These are phyloP conservation scores for Aphaenogaster ashmeadi DNA, from an alignment of 1,140 invertebrate genomes.

Conservation along the genomic window DNA sequence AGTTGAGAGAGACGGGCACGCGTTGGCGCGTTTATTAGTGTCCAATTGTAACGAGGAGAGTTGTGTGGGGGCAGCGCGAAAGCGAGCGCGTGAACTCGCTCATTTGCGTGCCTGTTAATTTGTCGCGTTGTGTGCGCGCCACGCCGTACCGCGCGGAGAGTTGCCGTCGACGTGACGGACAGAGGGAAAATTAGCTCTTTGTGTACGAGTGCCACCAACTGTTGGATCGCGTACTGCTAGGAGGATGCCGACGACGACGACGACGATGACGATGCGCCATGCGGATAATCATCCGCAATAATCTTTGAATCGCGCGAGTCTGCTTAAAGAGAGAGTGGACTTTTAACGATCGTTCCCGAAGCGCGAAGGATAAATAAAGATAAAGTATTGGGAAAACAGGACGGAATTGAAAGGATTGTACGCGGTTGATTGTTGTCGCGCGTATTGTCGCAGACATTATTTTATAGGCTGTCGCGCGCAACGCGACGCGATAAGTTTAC, in stretches of 20 bases:
- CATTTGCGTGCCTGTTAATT: constrained; percentile 87
- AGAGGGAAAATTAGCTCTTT: constrained; percentile 84
- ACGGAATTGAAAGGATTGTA: background rate
- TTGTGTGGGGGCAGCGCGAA: constrained; percentile 75
- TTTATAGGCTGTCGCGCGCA: constrained; percentile 40
- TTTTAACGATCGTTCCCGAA: background rate
- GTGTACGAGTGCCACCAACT: constrained; percentile 70
- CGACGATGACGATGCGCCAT: background rate
- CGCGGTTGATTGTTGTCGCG: background rate
- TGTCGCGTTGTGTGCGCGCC: constrained; percentile 83
- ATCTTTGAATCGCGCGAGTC: background rate
- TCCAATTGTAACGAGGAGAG: constrained; percentile 84
- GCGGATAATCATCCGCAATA: constrained; percentile 1
- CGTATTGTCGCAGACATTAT: constrained; percentile 17
- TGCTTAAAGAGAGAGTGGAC: background rate
- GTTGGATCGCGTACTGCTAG: constrained; percentile 41
- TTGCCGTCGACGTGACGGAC: constrained; percentile 70
- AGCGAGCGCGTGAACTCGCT: constrained; percentile 84
- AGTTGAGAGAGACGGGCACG: constrained; percentile 21
- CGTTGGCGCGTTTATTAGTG: constrained; percentile 85
- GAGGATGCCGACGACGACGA: background rate
- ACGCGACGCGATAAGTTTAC: constrained; percentile 38
- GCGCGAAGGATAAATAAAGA: background rate
- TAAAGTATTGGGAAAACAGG: background rate
- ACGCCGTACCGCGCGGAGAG: constrained; percentile 62